Conservation (phyloP, 2,888 invertebrate species). For the Micropterix aruncella region DNA sequence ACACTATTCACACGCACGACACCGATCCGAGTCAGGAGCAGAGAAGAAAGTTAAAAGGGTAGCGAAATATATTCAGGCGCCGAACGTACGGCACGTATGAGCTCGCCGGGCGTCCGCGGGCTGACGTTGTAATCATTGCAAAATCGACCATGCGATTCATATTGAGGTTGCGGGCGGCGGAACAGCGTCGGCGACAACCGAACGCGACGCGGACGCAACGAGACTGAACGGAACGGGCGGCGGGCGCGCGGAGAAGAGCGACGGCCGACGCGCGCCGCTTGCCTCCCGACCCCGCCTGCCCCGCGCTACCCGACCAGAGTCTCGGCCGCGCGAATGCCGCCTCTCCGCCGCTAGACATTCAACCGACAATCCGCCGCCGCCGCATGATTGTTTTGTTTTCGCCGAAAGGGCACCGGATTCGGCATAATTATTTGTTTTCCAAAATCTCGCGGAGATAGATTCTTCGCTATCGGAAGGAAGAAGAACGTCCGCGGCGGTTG, state of each 20-base stretch:
- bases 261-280: conserved; percentile 5
- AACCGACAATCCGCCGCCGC: not conserved
- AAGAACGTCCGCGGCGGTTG: no score
- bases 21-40: no score
- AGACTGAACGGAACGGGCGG: conserved; percentile 19
- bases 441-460: no score
- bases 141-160: conserved; percentile 3
- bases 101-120: conserved; percentile 9
- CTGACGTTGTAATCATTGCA: conserved; percentile 4
- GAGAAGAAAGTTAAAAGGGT: no score
- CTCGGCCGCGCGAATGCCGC: not conserved
- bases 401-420: conserved; percentile 1
- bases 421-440: no score
- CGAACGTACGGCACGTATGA: no score
- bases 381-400: conserved; percentile 1
- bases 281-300: conserved; percentile 5
- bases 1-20: no score
- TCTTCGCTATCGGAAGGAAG: no score
- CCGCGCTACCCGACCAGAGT: not conserved
- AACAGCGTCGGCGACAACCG: conserved; percentile 11
- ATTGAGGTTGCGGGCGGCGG: conserved; percentile 13
- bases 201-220: conserved; percentile 16
- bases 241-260: conserved; percentile 12
- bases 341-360: not conserved
- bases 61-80: no score